A percentile compares a stretch with the other conserved stretches of the same genome.
phyloP scores from a whole-genome alignment of 2,113 vertebrate genomes.

The Psettodes erumei region DNA sequence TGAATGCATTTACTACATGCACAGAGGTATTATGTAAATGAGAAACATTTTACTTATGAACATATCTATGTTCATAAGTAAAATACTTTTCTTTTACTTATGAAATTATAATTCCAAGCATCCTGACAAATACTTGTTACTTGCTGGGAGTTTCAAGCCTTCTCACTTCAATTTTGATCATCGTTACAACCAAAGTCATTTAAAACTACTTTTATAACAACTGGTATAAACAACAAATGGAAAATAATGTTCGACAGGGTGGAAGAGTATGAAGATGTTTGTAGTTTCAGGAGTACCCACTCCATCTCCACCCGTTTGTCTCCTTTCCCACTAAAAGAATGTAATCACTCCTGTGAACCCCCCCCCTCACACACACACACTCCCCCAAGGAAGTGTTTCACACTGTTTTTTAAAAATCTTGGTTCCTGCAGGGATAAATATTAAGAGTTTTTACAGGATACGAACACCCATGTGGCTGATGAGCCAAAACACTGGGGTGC shows the following conservation, averaged over 20 bases:
- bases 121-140: not conserved
- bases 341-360: slow-evolving; percentile 38
- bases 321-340: slow-evolving; percentile 44
- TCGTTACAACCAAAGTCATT: not conserved
- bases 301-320: slow-evolving; percentile 4
- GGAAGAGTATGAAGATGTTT: slow-evolving; percentile 31
- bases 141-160: too few relatives aligned
- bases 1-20: not conserved
- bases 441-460: slow-evolving; percentile 14
- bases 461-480: not conserved
- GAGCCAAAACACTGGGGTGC: not conserved
- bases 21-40: not conserved
- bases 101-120: not conserved
- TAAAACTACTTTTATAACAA: not conserved
- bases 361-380: not conserved
- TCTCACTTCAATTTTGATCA: not conserved
- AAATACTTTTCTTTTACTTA: too few relatives aligned
- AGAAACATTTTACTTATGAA: not conserved
- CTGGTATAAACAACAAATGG: slow-evolving; percentile 25
- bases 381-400: not conserved
- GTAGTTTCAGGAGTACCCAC: slow-evolving; percentile 35
- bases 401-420: not conserved
- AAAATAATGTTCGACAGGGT: slow-evolving; percentile 32
- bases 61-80: too few relatives aligned
- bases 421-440: not conserved